Conservation (phyloP, 2,113 vertebrate genomes). For the Paracanthobrama guichenoti region DNA sequence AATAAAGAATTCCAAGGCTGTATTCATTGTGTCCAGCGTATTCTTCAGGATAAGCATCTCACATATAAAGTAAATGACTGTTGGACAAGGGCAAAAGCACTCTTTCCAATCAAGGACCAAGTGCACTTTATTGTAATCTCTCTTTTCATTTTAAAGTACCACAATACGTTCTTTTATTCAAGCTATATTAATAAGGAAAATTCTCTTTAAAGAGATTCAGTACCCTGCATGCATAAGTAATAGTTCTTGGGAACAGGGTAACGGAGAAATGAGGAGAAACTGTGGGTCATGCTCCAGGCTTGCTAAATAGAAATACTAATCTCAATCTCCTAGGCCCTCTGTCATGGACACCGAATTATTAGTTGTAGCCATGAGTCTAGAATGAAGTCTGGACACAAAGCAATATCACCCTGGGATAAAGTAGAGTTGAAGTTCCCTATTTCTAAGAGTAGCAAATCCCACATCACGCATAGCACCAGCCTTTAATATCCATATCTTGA, state of each 20-base stretch:
- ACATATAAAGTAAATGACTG: slow-evolving; percentile 2
- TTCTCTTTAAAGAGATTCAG: slow-evolving; percentile 7
- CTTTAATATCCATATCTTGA: slow-evolving; percentile 19
- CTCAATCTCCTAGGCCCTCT: slow-evolving; percentile 7
- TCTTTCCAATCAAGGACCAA: slow-evolving; percentile 1
- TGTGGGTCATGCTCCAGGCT: slow-evolving; percentile 21
- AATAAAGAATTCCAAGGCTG: background rate
- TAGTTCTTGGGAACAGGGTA: background rate
- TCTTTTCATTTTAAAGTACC: background rate
- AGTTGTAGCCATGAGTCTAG: background rate
- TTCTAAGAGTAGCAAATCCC: slow-evolving; percentile 12
- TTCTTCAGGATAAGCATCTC: slow-evolving; percentile 5
- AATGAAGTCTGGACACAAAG: slow-evolving; percentile 19
- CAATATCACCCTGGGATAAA: background rate
- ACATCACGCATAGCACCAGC: background rate
- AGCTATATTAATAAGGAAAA: slow-evolving; percentile 5
- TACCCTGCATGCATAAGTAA: background rate
- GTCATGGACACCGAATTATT: slow-evolving; percentile 13
- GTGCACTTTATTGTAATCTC: slow-evolving; percentile 4
- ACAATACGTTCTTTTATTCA: background rate
- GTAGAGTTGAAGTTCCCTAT: background rate
- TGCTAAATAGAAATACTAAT: slow-evolving; percentile 4
- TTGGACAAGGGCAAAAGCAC: slow-evolving; percentile 2
- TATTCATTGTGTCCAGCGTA: background rate
- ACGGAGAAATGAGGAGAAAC: slow-evolving; percentile 13